phyloP scores from a whole-genome alignment of 2,113 vertebrate species.

The Limnothrissa miodon region DNA sequence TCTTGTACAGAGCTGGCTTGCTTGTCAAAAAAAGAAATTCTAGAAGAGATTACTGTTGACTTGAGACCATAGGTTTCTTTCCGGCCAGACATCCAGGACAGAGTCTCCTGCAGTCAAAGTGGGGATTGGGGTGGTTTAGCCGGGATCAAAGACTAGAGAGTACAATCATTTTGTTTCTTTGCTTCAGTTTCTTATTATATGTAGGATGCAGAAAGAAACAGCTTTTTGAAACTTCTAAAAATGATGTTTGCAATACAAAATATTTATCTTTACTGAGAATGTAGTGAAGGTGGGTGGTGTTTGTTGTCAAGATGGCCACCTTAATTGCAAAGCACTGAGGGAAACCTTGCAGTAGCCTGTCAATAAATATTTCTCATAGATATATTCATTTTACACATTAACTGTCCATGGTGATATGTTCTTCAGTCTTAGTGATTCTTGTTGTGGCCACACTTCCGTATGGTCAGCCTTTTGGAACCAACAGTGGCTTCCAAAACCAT shows the following conservation, averaged over 20 bases:
- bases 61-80: background rate
- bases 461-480: background rate
- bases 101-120: no score
- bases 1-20: conserved; percentile 24
- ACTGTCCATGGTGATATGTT: background rate
- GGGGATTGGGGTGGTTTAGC: no score
- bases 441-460: background rate
- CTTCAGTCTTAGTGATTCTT: background rate
- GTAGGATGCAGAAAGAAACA: no score
- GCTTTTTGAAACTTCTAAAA: no score
- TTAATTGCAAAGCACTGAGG: no score
- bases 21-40: conserved; percentile 20
- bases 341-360: background rate
- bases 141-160: no score
- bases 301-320: no score
- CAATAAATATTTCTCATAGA: background rate
- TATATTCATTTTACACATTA: background rate
- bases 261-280: no score
- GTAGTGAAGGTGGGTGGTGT: no score
- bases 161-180: no score
- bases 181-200: no score
- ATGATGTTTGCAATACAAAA: no score
- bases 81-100: background rate
- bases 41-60: background rate
- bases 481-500: background rate